Evolutionary conservation across 2,888 invertebrate species (phyloP), one percentile per base, ranked within the genome.

Genomic region (Brassicogethes aeneus): DNA sequence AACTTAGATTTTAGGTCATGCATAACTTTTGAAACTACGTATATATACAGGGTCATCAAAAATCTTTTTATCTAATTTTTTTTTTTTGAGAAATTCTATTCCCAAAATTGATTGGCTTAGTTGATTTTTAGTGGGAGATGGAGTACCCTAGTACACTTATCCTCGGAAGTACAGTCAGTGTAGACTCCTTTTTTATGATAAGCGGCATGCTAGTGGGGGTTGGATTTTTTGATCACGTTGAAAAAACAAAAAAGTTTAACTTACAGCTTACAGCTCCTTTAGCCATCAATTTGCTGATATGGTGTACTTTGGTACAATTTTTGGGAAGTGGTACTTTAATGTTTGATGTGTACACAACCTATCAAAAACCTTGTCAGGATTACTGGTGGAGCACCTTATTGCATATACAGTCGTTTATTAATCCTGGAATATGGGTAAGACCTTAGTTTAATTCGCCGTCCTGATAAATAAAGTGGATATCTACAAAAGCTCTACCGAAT

Each of bases 181-280:
- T 80, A 1, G 80, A 80, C 43, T 75, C 79, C 0, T 80, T 80
- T 59, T 78, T 80, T 56, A 61, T 76, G 35, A 61, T 79, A 49
- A 77, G 77, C 51, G 79, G 79, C 1, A 59, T 79, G 40, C 57
- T 80, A 1, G 71, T 71, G 40, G 68, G 74, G 2, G 69, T 71
- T 32, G 51, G 62, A 2, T 62, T 68, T 37, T 50, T 69, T 2
- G 60, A 64, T 41, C 51, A 60, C 39, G 60, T 61, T 42, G 49
- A 56, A 5, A 64, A 57, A 35, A 54, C 57, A 1, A 55, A 55
- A 3, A 48, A 41, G 2, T 61, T 69, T 36, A 68, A 70, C 41
- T 41, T 67, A 14, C 40, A 62, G 2, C 41, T 59, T 36, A 73
- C 73, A 1, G 71, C 74, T 5, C 62, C 71, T 0, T 64, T 71